Conservation (phyloP, 1,140 invertebrate species). For the Diploscapter pachys region DNA sequence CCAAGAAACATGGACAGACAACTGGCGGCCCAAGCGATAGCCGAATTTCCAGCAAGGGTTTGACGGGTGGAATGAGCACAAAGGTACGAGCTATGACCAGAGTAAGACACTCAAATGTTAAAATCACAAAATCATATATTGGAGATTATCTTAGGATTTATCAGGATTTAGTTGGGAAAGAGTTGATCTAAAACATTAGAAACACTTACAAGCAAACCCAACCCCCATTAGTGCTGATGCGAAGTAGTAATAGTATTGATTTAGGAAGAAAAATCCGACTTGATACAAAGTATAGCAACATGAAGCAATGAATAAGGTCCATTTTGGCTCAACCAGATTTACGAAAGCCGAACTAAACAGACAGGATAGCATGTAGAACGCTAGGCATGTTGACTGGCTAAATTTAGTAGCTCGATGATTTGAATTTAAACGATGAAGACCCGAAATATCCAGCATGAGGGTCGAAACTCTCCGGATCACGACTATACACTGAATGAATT, state of each 20-base stretch:
- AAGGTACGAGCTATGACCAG: constrained; percentile 28
- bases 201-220: constrained; percentile 31
- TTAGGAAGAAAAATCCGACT: constrained; percentile 25
- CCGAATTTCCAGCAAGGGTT: constrained; percentile 25
- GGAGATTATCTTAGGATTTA: not conserved
- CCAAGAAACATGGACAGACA: no score
- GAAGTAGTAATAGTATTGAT: constrained; percentile 27
- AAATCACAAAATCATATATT: not conserved
- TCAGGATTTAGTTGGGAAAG: not conserved
- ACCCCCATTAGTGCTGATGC: constrained; percentile 28
- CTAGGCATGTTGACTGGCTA: constrained; percentile 24
- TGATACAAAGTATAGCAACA: constrained; percentile 20
- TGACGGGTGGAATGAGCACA: constrained; percentile 22
- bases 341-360: constrained; percentile 18
- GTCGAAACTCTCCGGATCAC: no score
- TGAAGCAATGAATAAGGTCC: constrained; percentile 14
- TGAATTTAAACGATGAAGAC: no score
- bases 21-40: constrained; percentile 28
- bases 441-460: no score
- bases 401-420: no score
- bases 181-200: not conserved
- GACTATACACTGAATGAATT: no score
- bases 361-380: constrained; percentile 16
- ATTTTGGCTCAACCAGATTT: constrained; percentile 16
- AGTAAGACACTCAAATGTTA: constrained; percentile 25